Base-by-base conservation (phyloP, 2,888 invertebrate genomes). In the Diaperis boleti region DNA sequence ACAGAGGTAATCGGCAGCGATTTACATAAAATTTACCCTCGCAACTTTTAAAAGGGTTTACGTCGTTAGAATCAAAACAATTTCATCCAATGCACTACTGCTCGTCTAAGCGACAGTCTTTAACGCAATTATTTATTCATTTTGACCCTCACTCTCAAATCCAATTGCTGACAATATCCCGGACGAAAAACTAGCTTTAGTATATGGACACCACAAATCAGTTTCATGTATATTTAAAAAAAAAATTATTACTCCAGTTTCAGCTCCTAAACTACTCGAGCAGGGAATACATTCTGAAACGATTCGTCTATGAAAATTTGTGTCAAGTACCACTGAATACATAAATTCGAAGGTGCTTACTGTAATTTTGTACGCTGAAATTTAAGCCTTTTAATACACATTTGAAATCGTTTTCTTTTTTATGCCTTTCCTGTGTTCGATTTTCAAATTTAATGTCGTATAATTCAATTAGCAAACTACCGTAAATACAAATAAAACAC, bases 1-100 rank as follows among this genome's bases (percentile, higher is more conserved):
- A 72, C 72, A 68, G 65, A 73, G 70, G 70, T 70, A 74, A 73
- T 72, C 72, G 70, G 63, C 61, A 62, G 52, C 71, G 71, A 70
- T 72, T 72, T 72, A 66, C 72, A 71, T 72, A 67, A 68, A 72
- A 72, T 69, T 65, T 67, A 68, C 66, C 62, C 64, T 54, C 42
- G 37, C 55, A 64, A 64, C 55, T 60, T 64, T 64, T 64, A 64
- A 64, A 64, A 60, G 64, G 64, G 64, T 64, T 64, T 64, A 47
- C 44, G 56, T 57, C 56, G 44, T 64, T 64, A 64, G 41, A 56
- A 64, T 60, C 61, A 64, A 64, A 64, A 64, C 64, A 64, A 64
- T 64, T 64, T 64, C 60, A 64, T 61, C 60, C 39, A 11, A 22
- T 18, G 29, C 39, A 47, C 52, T 29, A 31, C 33, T 18, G 35